Percentiles rank a stretch among this genome's conserved stretches.
Conservation (phyloP, 1,140 invertebrate genomes). For the Bombus turneri region DNA sequence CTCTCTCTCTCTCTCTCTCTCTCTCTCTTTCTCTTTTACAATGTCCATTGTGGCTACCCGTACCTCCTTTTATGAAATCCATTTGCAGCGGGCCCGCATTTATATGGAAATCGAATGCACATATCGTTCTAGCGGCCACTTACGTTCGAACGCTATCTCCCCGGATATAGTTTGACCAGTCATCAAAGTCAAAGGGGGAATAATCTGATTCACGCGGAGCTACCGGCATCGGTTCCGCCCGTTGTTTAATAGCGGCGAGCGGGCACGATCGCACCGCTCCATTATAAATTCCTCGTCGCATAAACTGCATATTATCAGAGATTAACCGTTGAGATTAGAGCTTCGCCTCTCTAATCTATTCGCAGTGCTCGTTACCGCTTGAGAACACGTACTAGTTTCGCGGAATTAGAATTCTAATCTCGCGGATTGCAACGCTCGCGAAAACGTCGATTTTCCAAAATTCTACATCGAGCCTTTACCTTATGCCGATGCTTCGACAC, state of each 20-base stretch:
- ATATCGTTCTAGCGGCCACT: slow-evolving; percentile 9
- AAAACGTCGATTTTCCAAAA: too few relatives aligned
- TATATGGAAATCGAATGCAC: slow-evolving; percentile 35
- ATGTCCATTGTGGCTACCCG: neutral
- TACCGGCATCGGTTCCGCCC: too few relatives aligned
- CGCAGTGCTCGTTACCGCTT: neutral
- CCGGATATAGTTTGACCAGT: slow-evolving; percentile 12
- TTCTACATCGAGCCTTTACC: too few relatives aligned
- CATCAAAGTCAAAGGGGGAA: slow-evolving; percentile 20
- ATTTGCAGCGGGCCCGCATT: neutral
- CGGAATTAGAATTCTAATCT: neutral
- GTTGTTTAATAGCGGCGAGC: neutral
- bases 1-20: too few relatives aligned
- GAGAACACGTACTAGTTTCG: neutral
- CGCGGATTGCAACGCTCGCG: neutral
- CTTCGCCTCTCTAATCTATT: neutral
- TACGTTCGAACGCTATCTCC: neutral
- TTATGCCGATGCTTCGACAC: too few relatives aligned
- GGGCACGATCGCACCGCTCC: neutral
- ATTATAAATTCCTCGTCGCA: neutral
- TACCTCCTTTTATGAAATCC: slow-evolving; percentile 26
- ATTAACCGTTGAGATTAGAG: slow-evolving; percentile 13
- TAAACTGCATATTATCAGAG: slow-evolving; percentile 12
- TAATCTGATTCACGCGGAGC: slow-evolving; percentile 18
- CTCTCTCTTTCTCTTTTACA: neutral